Evolutionary conservation across 2,797 vertebrate species (phyloP), one percentile per base, ranked within the genome.

Genomic region (Helostoma temminkii): DNA sequence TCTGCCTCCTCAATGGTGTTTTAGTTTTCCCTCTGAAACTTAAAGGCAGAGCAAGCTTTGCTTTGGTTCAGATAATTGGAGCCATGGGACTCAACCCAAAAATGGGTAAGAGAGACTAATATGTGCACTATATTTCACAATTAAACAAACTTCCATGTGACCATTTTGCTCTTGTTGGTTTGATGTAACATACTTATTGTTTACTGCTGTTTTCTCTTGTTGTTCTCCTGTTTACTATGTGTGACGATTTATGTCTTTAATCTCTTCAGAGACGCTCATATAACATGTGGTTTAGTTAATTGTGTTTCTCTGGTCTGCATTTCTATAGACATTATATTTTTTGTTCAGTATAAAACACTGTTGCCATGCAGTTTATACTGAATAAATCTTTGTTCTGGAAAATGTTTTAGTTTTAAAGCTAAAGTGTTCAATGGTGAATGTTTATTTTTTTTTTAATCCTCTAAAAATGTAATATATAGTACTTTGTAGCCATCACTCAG

Each of bases 1-100:
- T 80, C 48, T 65, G 62, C 55, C 42, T 80, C 75, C 84, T 88
- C 84, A 88, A 76, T 84, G 66, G 76, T 78, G 76, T 32, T 71
- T 46, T 71, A 71, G 65, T 81, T 73, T 46, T 50, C 53, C 59
- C 65, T 80, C 46, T 64, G 50, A 77, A 66, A 65, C 8, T 50
- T 61, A 54, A 70, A 34, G n/a, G 50, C 36, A 78, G 65, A 71
- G 50, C n/a, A 7, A 65, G 53, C 15, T 30, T 25, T 25, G 16
- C 61, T 81, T 57, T 61, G 60, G 65, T 77, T 80, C 41, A 32
- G 34, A 83, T 88, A 88, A 90, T 76, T 88, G 71, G 78, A 83
- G 81, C 76, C 60, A 50, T 36, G 83, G 74, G 73, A 77, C 26
- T 46, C 11, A 25, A 30, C 59, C 53, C 54, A 81, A 55, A 55